Conservation (phyloP, 2,888 invertebrate species). For the Parelbella ahira region DNA sequence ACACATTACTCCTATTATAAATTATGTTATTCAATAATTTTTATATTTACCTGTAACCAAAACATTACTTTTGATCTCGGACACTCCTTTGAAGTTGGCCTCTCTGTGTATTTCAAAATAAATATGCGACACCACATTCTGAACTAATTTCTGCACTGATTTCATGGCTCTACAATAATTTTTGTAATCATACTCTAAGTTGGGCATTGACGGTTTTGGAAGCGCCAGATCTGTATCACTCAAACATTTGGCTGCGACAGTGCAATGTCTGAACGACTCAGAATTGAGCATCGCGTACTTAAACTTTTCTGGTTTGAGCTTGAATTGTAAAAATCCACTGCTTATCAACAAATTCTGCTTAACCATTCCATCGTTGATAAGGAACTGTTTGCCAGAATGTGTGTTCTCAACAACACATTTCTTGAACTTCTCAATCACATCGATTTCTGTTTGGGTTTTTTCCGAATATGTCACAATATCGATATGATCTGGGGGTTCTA, state of each 20-base stretch:
- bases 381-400: conserved; percentile 66
- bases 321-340: conserved; percentile 59
- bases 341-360: conserved; percentile 65
- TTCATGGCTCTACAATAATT: conserved; percentile 74
- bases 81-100: conserved; percentile 58
- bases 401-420: conserved; percentile 71
- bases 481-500: conserved; percentile 64
- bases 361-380: conserved; percentile 77
- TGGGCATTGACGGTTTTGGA: conserved; percentile 44
- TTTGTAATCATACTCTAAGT: conserved; percentile 60
- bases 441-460: conserved; percentile 47
- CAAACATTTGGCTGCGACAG: conserved; percentile 61
- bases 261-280: conserved; percentile 74
- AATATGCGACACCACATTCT: conserved; percentile 54
- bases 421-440: conserved; percentile 71
- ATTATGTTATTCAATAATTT: too few species aligned
- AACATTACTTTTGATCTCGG: conserved; percentile 69
- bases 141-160: conserved; percentile 63
- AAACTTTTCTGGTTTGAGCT: conserved; percentile 64
- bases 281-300: conserved; percentile 74
- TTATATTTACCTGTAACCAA: conserved; percentile 59
- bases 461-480: conserved; percentile 73
- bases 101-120: conserved; percentile 68
- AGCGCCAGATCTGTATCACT: conserved; percentile 48
- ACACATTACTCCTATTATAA: too few species aligned